Percentiles rank a stretch among this genome's conserved stretches.
phyloP scores from a whole-genome alignment of 1,140 invertebrate genomes.

The Watersipora subatra region DNA sequence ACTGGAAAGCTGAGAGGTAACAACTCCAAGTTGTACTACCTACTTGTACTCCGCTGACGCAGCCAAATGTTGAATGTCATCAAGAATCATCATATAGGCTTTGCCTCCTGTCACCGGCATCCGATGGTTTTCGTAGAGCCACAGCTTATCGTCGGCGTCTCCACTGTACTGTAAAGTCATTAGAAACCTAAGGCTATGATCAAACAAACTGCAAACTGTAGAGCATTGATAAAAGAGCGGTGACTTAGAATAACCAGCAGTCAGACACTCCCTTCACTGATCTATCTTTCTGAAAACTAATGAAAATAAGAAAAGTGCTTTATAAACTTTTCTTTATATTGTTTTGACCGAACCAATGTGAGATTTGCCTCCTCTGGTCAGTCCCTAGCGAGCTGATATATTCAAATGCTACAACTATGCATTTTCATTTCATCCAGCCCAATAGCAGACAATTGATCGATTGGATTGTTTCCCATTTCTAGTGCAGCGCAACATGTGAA shows the following conservation, averaged over 20 bases:
- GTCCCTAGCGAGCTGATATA: too few species aligned
- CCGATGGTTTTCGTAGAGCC: slow-evolving; percentile 59
- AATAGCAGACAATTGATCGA: too few species aligned
- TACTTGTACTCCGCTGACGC: slow-evolving; percentile 55
- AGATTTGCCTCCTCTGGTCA: too few species aligned
- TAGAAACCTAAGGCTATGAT: neutral
- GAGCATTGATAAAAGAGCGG: neutral
- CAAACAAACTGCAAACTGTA: neutral
- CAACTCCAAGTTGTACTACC: slow-evolving; percentile 5
- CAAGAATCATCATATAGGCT: slow-evolving; percentile 63
- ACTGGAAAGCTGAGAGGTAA: neutral
- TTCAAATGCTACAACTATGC: too few species aligned
- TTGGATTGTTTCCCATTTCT: too few species aligned
- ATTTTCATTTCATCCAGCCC: too few species aligned
- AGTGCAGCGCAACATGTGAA: too few species aligned
- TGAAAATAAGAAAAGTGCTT: too few species aligned
- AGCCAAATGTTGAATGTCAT: slow-evolving; percentile 62
- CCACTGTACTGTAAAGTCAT: slow-evolving; percentile 51
- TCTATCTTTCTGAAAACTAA: too few species aligned
- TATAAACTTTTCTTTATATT: too few species aligned
- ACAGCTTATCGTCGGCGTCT: slow-evolving; percentile 67
- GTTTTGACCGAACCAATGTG: too few species aligned
- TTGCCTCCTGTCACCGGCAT: slow-evolving; percentile 63
- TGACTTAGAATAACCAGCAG: neutral
- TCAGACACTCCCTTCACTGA: too few species aligned